These are phyloP conservation scores for Microtus oregoni DNA, from an alignment of 2,113 vertebrate species.

Conservation along the genomic window DNA sequence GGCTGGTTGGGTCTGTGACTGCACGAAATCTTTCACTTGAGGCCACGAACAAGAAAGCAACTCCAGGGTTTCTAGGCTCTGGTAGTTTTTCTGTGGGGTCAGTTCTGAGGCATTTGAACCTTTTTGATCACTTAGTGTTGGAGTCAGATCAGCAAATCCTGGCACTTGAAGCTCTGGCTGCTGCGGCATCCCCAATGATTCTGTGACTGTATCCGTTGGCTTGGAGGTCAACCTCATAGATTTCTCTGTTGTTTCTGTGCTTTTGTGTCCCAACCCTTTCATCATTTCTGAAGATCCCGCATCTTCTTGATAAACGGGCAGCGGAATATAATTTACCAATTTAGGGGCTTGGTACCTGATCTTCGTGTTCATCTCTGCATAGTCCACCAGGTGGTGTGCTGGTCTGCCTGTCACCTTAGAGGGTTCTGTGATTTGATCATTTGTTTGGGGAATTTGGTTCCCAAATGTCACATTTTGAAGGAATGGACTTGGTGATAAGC, in stretches of 20 bases:
- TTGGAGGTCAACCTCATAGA: conserved; percentile 10
- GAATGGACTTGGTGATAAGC: no score
- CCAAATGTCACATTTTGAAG: no score
- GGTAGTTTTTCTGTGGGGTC: no score
- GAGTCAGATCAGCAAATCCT: no score
- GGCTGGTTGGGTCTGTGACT: conserved; percentile 21
- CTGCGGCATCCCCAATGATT: neutral
- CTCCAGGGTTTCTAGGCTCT: neutral
- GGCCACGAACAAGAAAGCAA: conserved; percentile 19
- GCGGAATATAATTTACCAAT: conserved; percentile 40
- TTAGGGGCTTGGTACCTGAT: neutral
- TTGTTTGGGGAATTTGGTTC: no score
- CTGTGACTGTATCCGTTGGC: neutral
- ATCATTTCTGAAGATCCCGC: conserved; percentile 20
- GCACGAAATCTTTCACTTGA: neutral
- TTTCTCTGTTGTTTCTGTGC: conserved; percentile 17
- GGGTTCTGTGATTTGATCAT: no score
- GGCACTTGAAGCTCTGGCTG: no score
- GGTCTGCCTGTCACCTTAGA: neutral
- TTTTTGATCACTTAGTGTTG: no score
- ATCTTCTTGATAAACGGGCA: conserved; percentile 25
- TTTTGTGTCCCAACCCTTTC: conserved; percentile 27
- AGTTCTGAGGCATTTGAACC: no score
- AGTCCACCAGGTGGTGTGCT: neutral
- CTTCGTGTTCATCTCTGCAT: neutral